A percentile compares a stretch with the other conserved stretches of the same genome.
Conservation (phyloP, 2,888 invertebrate genomes). For the Lepidochrysops patricia region DNA sequence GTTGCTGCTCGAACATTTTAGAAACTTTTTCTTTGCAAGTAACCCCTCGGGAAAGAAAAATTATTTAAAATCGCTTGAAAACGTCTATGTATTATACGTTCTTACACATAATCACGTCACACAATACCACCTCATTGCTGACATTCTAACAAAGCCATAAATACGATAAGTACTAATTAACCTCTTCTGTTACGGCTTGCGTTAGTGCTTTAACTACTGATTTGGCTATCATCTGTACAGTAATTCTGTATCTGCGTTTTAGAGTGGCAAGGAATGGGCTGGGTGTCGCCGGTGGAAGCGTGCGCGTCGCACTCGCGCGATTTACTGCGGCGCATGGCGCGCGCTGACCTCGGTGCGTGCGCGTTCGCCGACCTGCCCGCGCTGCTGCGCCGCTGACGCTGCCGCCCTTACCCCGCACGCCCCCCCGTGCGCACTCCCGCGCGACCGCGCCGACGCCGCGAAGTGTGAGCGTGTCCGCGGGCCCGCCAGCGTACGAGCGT, state of each 20-base stretch:
- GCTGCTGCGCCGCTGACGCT: slow-evolving; percentile 82
- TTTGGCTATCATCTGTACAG: neutral
- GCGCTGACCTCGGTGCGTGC: slow-evolving; percentile 91
- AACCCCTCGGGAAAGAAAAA: too few relatives aligned
- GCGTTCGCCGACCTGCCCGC: slow-evolving; percentile 95
- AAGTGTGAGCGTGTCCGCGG: neutral
- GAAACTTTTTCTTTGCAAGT: too few relatives aligned
- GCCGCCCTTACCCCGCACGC: slow-evolving; percentile 18
- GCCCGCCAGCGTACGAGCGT: neutral
- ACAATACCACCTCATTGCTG: too few relatives aligned
- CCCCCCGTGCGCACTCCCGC: slow-evolving; percentile 15
- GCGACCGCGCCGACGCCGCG: neutral
- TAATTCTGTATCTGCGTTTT: slow-evolving; percentile 28
- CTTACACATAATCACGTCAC: too few relatives aligned
- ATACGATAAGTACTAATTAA: too few relatives aligned
- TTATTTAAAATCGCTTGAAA: too few relatives aligned
- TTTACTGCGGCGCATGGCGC: slow-evolving; percentile 92
- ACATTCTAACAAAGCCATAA: too few relatives aligned
- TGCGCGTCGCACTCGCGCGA: slow-evolving; percentile 93
- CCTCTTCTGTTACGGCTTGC: too few relatives aligned
- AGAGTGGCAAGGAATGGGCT: slow-evolving; percentile 94
- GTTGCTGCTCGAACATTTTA: too few relatives aligned
- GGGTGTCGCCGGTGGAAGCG: slow-evolving; percentile 93
- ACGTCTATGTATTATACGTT: too few relatives aligned
- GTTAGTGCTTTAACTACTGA: too few relatives aligned